Conservation (phyloP, 2,888 invertebrate species). For the Xestia ashworthii region DNA sequence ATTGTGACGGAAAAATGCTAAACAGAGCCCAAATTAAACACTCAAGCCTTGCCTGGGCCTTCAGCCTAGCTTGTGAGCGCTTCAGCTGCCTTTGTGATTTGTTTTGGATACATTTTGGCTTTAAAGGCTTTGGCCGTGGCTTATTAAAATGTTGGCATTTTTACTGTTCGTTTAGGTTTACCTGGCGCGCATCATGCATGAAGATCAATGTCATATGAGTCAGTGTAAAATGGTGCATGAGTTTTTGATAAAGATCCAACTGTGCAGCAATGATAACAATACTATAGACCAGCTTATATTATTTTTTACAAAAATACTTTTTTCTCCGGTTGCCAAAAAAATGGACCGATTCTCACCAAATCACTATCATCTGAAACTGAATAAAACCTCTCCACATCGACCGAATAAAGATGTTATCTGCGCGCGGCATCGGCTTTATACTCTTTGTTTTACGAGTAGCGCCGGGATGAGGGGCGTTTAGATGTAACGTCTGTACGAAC, state of each 20-base stretch:
- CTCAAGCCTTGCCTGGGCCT: conserved; percentile 33
- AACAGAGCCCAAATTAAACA: conserved; percentile 68
- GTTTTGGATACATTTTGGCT: conserved; percentile 48
- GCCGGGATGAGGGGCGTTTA: conserved; percentile 68
- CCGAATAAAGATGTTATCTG: conserved; percentile 58
- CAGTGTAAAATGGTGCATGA: too few relatives aligned
- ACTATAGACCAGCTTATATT: neutral
- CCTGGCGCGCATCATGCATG: conserved; percentile 8
- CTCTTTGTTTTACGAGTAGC: conserved; percentile 75
- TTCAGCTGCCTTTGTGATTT: conserved; percentile 52
- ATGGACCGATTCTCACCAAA: conserved; percentile 12
- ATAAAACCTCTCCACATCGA: conserved; percentile 37
- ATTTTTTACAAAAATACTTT: neutral
- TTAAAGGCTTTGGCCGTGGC: conserved; percentile 30
- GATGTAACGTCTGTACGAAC: conserved; percentile 67
- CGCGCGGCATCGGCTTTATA: conserved; percentile 63
- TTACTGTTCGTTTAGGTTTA: conserved; percentile 12
- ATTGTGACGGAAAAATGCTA: conserved; percentile 70
- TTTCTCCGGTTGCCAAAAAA: neutral
- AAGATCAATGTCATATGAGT: neutral
- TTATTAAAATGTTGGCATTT: conserved; percentile 49
- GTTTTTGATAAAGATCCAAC: neutral
- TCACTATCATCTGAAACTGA: conserved; percentile 36
- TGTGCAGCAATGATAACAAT: neutral
- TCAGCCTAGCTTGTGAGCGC: conserved; percentile 43